Evolutionary conservation across 2,113 vertebrate genomes (phyloP).

Genomic region (Percopsis transmontana): DNA sequence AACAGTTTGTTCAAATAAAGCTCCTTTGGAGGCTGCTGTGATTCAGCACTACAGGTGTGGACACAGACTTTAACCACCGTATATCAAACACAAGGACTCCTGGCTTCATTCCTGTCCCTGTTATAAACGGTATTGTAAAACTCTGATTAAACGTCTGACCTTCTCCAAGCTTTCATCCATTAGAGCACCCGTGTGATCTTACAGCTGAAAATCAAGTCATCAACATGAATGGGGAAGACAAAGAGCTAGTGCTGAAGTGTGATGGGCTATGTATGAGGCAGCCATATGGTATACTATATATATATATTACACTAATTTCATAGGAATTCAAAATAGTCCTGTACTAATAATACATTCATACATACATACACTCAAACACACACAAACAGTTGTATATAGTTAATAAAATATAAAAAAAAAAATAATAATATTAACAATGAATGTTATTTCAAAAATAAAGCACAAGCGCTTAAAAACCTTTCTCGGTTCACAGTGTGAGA

Average conservation of each 20-base stretch:
- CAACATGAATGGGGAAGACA: constrained; percentile 3
- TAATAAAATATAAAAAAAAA: too few species aligned
- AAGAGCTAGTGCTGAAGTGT: not conserved
- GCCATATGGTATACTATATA: not conserved
- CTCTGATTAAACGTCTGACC: constrained; percentile 22
- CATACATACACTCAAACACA: too few species aligned
- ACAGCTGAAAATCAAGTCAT: constrained; percentile 31
- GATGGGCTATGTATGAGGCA: not conserved
- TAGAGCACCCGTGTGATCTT: constrained; percentile 24
- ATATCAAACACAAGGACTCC: constrained; percentile 38
- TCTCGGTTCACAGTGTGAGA: not conserved
- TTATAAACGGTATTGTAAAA: constrained; percentile 41
- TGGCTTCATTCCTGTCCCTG: constrained; percentile 26
- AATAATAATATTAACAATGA: too few species aligned
- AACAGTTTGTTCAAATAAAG: constrained; percentile 47
- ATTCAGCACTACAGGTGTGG: constrained; percentile 60
- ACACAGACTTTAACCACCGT: constrained; percentile 19
- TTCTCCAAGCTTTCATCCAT: constrained; percentile 1
- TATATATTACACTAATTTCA: too few species aligned
- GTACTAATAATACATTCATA: too few species aligned
- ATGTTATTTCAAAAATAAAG: too few species aligned
- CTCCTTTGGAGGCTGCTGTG: constrained; percentile 35
- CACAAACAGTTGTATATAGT: not conserved
- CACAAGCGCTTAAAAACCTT: not conserved
- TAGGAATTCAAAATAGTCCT: too few species aligned